phyloP scores from a whole-genome alignment of 1,140 invertebrate species.

The Leguminivora glycinivorella region DNA sequence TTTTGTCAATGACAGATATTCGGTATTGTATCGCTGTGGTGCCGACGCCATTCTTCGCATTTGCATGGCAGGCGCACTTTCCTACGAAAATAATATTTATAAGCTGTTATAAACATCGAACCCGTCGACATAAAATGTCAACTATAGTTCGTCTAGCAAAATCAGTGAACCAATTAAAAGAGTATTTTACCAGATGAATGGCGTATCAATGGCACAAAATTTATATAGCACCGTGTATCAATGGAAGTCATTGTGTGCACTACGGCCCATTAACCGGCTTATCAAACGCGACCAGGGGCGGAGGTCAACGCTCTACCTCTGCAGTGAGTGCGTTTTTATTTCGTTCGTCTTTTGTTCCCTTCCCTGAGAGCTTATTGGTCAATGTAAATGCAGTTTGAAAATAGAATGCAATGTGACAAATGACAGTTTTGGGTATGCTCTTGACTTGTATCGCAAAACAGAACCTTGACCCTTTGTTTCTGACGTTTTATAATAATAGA shows the following conservation, averaged over 20 bases:
- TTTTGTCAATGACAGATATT: too few species aligned
- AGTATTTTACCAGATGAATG: constrained; percentile 21
- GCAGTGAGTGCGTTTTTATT: constrained; percentile 11
- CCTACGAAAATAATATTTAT: too few species aligned
- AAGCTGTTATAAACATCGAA: not conserved
- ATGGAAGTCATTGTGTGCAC: constrained; percentile 22
- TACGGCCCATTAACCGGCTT: constrained; percentile 27
- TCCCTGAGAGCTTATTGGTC: constrained; percentile 12
- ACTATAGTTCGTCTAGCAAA: constrained; percentile 2
- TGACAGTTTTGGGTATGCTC: too few species aligned
- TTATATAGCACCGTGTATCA: constrained; percentile 25
- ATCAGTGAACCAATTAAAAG: constrained; percentile 22
- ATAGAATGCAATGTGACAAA: not conserved
- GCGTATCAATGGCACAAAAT: constrained; percentile 26
- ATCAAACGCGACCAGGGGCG: constrained; percentile 25
- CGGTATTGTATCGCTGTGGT: too few species aligned
- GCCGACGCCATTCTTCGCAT: too few species aligned
- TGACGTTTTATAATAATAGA: too few species aligned
- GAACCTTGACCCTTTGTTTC: too few species aligned
- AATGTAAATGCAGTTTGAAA: not conserved
- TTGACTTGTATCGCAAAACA: too few species aligned
- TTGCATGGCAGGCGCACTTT: too few species aligned
- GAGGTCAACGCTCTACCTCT: constrained; percentile 21
- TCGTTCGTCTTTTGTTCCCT: constrained; percentile 25
- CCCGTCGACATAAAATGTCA: not conserved